Evolutionary conservation across 1,140 invertebrate genomes (phyloP).

Genomic region (Epicauta chinensis): DNA sequence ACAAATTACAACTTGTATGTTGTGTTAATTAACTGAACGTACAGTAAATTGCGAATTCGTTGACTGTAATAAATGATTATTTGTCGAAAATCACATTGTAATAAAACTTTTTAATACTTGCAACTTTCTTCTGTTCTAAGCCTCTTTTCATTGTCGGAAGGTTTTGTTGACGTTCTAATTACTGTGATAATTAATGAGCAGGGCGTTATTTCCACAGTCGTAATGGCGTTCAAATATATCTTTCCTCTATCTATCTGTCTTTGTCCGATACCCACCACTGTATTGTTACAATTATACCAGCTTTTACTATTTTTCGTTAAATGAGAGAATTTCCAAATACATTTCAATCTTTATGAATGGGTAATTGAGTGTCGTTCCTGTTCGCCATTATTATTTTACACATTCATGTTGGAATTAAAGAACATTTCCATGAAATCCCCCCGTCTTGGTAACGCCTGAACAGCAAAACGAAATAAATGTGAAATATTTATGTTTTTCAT

Average conservation of each 20-base stretch:
- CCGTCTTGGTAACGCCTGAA: constrained; percentile 9
- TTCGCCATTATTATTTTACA: constrained; percentile 4
- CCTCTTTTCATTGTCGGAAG: not conserved
- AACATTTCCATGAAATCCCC: constrained; percentile 14
- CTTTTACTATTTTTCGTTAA: not conserved
- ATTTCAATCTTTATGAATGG: constrained; percentile 1
- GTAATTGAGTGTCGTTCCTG: constrained; percentile 6
- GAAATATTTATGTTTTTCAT: constrained; percentile 17
- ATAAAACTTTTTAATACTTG: constrained; percentile 13
- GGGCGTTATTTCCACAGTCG: not conserved
- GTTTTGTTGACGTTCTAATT: constrained; percentile 10
- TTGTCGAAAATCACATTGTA: constrained; percentile 12
- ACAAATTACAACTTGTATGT: constrained; percentile 7
- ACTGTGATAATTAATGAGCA: constrained; percentile 10
- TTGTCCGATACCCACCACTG: no score
- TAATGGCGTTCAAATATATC: not conserved
- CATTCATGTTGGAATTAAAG: constrained; percentile 12
- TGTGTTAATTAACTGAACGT: constrained; percentile 16
- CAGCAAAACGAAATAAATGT: constrained; percentile 14
- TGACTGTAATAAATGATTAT: constrained; percentile 16
- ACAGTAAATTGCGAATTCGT: not conserved
- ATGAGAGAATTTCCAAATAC: constrained; percentile 7
- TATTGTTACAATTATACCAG: no score
- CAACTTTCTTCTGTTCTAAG: not conserved
- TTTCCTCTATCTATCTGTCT: no score